Evolutionary conservation across 2,888 invertebrate genomes (phyloP), one percentile per base, ranked within the genome.

Genomic region (Eupelmus urozonus): DNA sequence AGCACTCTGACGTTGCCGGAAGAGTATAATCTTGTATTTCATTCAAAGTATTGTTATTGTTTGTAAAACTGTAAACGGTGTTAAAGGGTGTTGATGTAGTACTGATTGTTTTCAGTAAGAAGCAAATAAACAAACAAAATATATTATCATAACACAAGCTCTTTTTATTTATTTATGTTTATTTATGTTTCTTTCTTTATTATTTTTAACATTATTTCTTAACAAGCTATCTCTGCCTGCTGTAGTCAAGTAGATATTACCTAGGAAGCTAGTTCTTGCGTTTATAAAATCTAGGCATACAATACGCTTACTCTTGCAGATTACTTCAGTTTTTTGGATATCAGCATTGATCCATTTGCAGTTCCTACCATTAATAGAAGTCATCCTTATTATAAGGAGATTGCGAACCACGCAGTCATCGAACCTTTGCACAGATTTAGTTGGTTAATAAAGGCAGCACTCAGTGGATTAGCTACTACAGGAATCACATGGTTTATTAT

Each of bases 401-500:
- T 70, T 18, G 25, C 62, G 29, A 20, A 65, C 42, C 60, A 70
- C 11, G 45, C 23, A 23, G 53, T 81, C 40, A 25, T 80, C 18
- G 79, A 76, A 66, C 67, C 83, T 23, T 59, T 81, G 1, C 76
- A 81, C 45, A 83, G 80, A 34, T 84, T 83, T 65, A 79, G 82
- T 67, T 85, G 86, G 86, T 77, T 89, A 40, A 75, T 88, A 18
- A 85, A 81, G 79, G 88, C 89, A 5, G 70, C 79, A 13, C 9
- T 84, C 11, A 80, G 91, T 86, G 93, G 93, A 4, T 79, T 91
- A 16, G 83, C 90, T 2, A 88, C 91, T 69, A 90, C 91, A n/a
- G 88, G 91, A 82, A 91, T 93, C 82, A 92, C 92, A 7, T 93
- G 92, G 90, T 88, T 90, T 75, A 91, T 93, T 83, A 91, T 93